Conservation (phyloP, 1,140 invertebrate species). For the Leptinotarsa texana region DNA sequence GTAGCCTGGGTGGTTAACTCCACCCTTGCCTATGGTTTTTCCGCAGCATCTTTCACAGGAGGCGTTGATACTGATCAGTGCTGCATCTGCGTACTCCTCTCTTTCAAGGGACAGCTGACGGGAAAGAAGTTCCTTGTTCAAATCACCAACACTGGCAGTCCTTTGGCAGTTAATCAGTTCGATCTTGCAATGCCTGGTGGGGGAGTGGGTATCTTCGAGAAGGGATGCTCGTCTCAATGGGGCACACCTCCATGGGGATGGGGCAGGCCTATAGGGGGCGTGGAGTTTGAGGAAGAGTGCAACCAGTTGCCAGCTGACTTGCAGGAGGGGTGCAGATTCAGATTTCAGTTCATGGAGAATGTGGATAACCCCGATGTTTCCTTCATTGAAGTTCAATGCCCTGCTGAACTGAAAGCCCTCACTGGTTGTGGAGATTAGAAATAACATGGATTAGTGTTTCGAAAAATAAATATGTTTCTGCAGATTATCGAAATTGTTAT, state of each 20-base stretch:
- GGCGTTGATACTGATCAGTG: conserved; percentile 27
- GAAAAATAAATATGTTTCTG: no score
- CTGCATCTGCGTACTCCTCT: conserved; percentile 24
- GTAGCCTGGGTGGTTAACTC: conserved; percentile 20
- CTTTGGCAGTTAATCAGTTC: conserved; percentile 32
- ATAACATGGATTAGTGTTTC: neutral
- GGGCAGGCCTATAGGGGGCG: conserved; percentile 23
- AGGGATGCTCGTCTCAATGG: conserved; percentile 33
- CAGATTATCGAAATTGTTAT: no score
- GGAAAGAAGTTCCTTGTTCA: conserved; percentile 33
- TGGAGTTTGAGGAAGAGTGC: conserved; percentile 13
- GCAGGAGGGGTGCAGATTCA: conserved; percentile 18
- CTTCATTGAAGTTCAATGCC: conserved; percentile 23
- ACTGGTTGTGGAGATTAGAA: conserved; percentile 17
- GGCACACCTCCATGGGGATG: conserved; percentile 28
- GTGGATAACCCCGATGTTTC: conserved; percentile 20
- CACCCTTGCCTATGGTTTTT: conserved; percentile 27
- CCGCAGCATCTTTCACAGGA: conserved; percentile 31
- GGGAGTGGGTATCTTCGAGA: conserved; percentile 31
- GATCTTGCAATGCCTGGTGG: conserved; percentile 34
- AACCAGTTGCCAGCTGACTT: neutral
- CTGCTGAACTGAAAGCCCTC: conserved; percentile 13
- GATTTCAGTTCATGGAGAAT: conserved; percentile 23
- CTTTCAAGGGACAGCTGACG: conserved; percentile 17
- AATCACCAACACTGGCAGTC: conserved; percentile 32